These are phyloP conservation scores for Chloroclysta siterata DNA, from an alignment of 2,888 invertebrate species.

Conservation along the genomic window DNA sequence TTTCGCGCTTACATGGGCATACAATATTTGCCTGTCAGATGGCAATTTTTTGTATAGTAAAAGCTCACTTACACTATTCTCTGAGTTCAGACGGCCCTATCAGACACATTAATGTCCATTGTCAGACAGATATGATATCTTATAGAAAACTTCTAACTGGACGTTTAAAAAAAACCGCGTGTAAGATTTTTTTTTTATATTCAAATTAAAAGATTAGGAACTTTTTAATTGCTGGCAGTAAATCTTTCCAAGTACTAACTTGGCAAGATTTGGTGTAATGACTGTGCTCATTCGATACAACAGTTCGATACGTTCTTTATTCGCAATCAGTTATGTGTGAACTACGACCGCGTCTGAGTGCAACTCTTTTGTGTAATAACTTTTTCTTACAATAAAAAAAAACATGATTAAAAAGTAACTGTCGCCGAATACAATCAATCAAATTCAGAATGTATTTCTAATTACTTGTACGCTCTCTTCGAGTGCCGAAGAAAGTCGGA, in stretches of 20 bases:
- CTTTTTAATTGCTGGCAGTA: not conserved
- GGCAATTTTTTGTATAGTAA: too few species aligned
- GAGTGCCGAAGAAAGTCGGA: constrained; percentile 39
- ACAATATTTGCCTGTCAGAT: too few species aligned
- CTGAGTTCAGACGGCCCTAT: too few species aligned
- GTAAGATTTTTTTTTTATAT: too few species aligned
- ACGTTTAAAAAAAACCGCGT: too few species aligned
- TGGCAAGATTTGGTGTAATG: not conserved
- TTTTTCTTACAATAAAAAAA: constrained; percentile 25
- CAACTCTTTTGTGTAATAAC: constrained; percentile 21
- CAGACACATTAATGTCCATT: too few species aligned
- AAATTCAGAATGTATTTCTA: constrained; percentile 41
- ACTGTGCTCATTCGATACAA: not conserved
- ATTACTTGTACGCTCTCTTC: constrained; percentile 41
- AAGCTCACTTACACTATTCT: too few species aligned
- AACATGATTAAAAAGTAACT: constrained; percentile 39
- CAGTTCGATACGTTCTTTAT: constrained; percentile 4
- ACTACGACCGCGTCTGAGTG: constrained; percentile 25
- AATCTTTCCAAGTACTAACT: not conserved
- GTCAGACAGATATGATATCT: too few species aligned
- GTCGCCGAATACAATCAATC: constrained; percentile 42
- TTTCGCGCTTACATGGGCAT: too few species aligned
- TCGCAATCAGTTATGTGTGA: constrained; percentile 15
- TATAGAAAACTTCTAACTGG: too few species aligned
- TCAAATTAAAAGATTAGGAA: too few species aligned